These are phyloP conservation scores for Luffia ferchaultella DNA, from an alignment of 2,888 invertebrate species.

Conservation along the genomic window DNA sequence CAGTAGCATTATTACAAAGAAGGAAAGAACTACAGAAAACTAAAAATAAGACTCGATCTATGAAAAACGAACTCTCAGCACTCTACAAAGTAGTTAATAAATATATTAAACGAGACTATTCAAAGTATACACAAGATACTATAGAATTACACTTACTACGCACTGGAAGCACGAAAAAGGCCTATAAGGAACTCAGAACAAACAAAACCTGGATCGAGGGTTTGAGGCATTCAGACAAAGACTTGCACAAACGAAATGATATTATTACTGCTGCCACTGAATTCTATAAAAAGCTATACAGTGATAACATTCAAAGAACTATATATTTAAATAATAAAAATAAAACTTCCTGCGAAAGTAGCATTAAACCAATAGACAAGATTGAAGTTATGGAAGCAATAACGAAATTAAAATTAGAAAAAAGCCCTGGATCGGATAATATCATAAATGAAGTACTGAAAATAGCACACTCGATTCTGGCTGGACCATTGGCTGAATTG, in stretches of 20 bases:
- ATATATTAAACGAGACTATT: slow-evolving; percentile 7
- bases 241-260: slow-evolving; percentile 9
- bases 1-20: neutral
- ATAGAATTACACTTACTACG: slow-evolving; percentile 10
- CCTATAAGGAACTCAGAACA: slow-evolving; percentile 11
- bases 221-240: neutral
- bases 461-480: neutral
- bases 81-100: slow-evolving; percentile 8
- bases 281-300: slow-evolving; percentile 11
- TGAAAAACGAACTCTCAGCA: slow-evolving; percentile 9
- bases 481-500: neutral
- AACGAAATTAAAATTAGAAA: slow-evolving; percentile 3
- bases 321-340: slow-evolving; percentile 1
- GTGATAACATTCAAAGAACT: neutral
- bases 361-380: neutral
- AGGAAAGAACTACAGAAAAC: slow-evolving; percentile 8
- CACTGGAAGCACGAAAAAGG: slow-evolving; percentile 9
- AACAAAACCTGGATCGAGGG: slow-evolving; percentile 10
- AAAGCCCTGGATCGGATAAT: slow-evolving; percentile 4
- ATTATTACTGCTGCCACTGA: slow-evolving; percentile 7
- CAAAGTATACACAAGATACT: slow-evolving; percentile 8
- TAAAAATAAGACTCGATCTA: slow-evolving; percentile 6
- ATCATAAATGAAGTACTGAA: slow-evolving; percentile 1
- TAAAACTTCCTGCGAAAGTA: slow-evolving; percentile 2
- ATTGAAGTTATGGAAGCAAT: neutral